Base-by-base conservation (phyloP, 2,888 invertebrate genomes). In the Pristionchus exspectatus region DNA sequence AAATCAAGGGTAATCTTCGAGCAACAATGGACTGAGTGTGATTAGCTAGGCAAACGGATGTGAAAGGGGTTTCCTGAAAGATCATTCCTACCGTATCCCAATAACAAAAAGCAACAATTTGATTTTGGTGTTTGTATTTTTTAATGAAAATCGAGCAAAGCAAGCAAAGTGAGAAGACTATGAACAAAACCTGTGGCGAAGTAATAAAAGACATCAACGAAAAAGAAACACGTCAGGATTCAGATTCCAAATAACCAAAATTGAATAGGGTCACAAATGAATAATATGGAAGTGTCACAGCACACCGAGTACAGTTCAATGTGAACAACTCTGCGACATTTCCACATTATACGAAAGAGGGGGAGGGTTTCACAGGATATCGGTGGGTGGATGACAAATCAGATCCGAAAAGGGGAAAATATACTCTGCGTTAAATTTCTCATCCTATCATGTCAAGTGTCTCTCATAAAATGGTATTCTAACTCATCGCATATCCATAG, bases 21-120 rank as follows among this genome's bases (percentile, higher is more conserved):
- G 81, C 81, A 81, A 81, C n/a, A 81, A 74, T 10, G 33, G 44
- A 81, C 81, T 81, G 81, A 77, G 77, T 81, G 81, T 81, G 81
- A 81, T n/a, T 12, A 81, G 50, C 81, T n/a, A 81, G 81, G 81
- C 81, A 81, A 81, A 81, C 38, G 81, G 50, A 81, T 54, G 81
- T 50, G n/a, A 81, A 81, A 44, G 74, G 38, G 74, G 44, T 38
- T 81, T 85, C 84, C 21, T 85, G 84, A 56, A 85, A 85, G 84
- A 85, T 30, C 84, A 85, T 59, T 85, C 33, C 84, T 85, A 85
- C 84, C 84, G 84, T 85, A 85, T 85, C 84, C 84, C 59, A 85
- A 85, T 85, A 85, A 85, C 84, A 85, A 85, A 59, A 85, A 56
- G 59, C 56, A 85, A 56, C 56, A 85, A 59, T 85, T 85, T 85